Evolutionary conservation across 2,888 invertebrate genomes (phyloP), one percentile per base, ranked within the genome.

Genomic region (Osedax fenrisi): DNA sequence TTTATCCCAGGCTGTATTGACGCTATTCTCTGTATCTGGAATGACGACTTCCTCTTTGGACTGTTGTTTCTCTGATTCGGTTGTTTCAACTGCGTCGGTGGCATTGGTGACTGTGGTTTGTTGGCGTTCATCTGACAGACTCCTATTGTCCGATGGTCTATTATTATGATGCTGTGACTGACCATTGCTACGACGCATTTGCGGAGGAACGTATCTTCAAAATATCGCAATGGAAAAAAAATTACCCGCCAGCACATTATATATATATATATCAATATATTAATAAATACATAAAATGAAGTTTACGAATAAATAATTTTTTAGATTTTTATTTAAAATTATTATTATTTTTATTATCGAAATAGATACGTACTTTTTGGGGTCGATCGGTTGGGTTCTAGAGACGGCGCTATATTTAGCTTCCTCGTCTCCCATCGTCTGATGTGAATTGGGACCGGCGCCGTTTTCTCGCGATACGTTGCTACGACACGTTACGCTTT

Each of bases 381-480:
- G 41, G 17, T 41, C 41, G 41, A 41, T 41, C n/a, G n/a, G n/a
- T 10, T 41, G 5, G 27, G 26, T 26, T 26, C 68, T 25, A 26
- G 27, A 10, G n/a, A 77, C 95, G 13, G 94, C 91, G 71, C 94
- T 92, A 86, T 89, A 94, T 75, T 27, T 41, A 23, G 82, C 82
- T 77, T 92, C 89, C 84, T 94, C 94, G 82, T 93, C 93, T 0
- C 27, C 68, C 5, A 41, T 17, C 77, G 83, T 83, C 82, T 93
- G 92, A n/a, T n/a, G n/a, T n/a, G n/a, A n/a, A n/a, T n/a, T n/a
- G n/a, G n/a, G n/a, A 0, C 92, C 81, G 76, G 85, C 85, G 27
- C 84, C 85, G 85, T 95, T 95, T 86, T 95, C 94, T 41, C 94
- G 84, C 79, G 92, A 92, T 70, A 90, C 87, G 78, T 92, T 89